Percentiles rank a stretch among this genome's conserved stretches.
Evolutionary conservation across 1,140 invertebrate species (phyloP).

Genomic region (Ostrea denselamellosa): DNA sequence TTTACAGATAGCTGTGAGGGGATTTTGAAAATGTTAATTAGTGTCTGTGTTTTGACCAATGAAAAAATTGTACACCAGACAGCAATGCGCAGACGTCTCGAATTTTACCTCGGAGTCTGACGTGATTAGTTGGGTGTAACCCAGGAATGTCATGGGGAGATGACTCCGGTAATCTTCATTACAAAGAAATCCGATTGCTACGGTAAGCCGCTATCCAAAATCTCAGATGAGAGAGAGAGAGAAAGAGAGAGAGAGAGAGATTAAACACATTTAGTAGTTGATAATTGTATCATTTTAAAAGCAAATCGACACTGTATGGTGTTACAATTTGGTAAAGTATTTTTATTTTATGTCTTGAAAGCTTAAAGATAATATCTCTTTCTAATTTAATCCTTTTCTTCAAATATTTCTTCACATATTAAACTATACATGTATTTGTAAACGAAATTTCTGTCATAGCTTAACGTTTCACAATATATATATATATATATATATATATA

Average conservation of each 20-base stretch:
- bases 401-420: too few relatives aligned
- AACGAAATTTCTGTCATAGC: too few relatives aligned
- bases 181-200: neutral
- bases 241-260: neutral
- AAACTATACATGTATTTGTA: too few relatives aligned
- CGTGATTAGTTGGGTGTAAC: neutral
- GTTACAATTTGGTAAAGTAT: too few relatives aligned
- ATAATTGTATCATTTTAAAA: too few relatives aligned
- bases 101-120: neutral
- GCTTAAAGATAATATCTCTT: too few relatives aligned
- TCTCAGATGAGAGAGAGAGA: neutral
- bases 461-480: too few relatives aligned
- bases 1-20: constrained; percentile 9
- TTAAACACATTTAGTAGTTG: too few relatives aligned
- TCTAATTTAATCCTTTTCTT: too few relatives aligned
- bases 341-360: too few relatives aligned
- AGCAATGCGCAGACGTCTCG: constrained; percentile 31
- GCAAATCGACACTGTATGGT: too few relatives aligned
- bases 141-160: constrained; percentile 2
- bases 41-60: constrained; percentile 34
- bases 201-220: neutral
- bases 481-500: too few relatives aligned
- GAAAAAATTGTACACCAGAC: constrained; percentile 28
- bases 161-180: neutral
- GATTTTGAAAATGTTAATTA: constrained; percentile 36